phyloP scores from a whole-genome alignment of 2,888 invertebrate species.

The Sinelater perroti region DNA sequence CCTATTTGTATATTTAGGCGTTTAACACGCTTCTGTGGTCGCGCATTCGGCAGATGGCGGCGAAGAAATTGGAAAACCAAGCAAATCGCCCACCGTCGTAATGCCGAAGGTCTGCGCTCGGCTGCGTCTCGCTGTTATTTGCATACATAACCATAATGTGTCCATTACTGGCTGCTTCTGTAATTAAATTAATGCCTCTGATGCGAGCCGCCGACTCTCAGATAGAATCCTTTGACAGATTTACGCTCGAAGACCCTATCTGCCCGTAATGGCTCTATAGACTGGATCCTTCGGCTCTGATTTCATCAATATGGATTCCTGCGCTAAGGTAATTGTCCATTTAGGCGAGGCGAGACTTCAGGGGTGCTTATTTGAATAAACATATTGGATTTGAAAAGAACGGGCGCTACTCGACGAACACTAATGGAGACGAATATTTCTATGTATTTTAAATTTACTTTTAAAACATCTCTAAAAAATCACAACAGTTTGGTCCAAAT shows the following conservation, averaged over 20 bases:
- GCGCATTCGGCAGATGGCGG: background rate
- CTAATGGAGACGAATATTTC: no score
- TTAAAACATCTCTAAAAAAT: no score
- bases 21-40: conserved; percentile 1
- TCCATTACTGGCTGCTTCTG: conserved; percentile 35
- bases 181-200: conserved; percentile 41
- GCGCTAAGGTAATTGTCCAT: conserved; percentile 7
- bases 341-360: background rate
- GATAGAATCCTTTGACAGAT: conserved; percentile 19
- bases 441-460: no score
- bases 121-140: conserved; percentile 20
- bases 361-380: background rate
- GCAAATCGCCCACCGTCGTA: background rate
- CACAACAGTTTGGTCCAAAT: no score
- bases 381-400: no score
- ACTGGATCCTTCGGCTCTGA: conserved; percentile 1
- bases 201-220: conserved; percentile 7
- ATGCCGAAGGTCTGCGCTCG: background rate
- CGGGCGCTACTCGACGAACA: no score
- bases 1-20: background rate
- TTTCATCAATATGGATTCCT: conserved; percentile 14
- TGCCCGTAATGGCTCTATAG: conserved; percentile 16
- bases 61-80: conserved; percentile 4
- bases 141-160: conserved; percentile 39
- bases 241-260: conserved; percentile 14